Evolutionary conservation across 2,113 vertebrate genomes (phyloP).

Genomic region (Myanophis thanlyinensis): DNA sequence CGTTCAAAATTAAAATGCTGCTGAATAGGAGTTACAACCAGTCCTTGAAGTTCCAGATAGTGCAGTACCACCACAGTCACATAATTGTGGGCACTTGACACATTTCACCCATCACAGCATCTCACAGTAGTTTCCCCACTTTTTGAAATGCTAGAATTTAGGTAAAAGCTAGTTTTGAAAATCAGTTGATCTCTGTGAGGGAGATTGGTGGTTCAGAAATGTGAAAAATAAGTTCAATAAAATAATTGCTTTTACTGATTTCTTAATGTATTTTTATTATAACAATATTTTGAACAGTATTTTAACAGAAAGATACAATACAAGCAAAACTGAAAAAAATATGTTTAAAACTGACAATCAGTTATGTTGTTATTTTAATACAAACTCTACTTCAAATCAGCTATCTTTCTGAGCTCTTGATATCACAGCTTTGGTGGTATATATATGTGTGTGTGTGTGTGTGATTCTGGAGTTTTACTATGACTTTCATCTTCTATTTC

Average conservation of each 20-base stretch:
- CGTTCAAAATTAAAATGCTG: neutral
- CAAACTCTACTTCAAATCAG: neutral
- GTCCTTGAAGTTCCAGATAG: neutral
- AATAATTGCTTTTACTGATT: neutral
- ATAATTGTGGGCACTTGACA: neutral
- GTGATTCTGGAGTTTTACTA: neutral
- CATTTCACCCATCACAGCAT: neutral
- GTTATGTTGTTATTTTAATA: neutral
- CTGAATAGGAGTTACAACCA: neutral
- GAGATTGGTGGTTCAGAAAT: neutral
- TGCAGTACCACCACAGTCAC: neutral
- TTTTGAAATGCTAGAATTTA: neutral
- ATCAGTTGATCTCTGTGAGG: neutral
- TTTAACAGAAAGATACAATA: neutral
- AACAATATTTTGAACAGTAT: neutral
- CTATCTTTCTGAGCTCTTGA: neutral
- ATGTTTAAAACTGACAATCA: neutral
- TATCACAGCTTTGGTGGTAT: neutral
- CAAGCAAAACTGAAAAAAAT: neutral
- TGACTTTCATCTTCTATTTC: neutral
- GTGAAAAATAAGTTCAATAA: neutral
- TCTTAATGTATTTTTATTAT: neutral
- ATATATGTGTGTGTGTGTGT: too few relatives aligned
- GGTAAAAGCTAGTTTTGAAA: neutral
- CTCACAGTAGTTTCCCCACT: neutral